Percentiles rank a stretch among this genome's conserved stretches.
Evolutionary conservation across 2,888 invertebrate genomes (phyloP).

Genomic region (Microctonus aethiopoides): DNA sequence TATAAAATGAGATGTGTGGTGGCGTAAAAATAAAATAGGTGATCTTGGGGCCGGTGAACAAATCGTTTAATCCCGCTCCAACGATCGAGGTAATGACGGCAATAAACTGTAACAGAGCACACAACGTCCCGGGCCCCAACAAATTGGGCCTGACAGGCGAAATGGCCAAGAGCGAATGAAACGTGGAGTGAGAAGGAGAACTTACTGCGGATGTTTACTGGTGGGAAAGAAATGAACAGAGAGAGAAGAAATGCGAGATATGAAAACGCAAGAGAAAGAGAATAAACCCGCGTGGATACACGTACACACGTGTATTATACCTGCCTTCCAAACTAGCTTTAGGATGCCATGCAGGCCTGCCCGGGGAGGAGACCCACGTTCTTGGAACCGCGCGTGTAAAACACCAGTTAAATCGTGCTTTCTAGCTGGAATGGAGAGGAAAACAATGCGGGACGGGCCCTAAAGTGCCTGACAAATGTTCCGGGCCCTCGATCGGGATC

Average conservation of each 20-base stretch:
- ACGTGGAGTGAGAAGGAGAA: constrained; percentile 13
- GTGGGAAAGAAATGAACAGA: not conserved
- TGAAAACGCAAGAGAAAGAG: constrained; percentile 17
- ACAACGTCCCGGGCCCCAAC: constrained; percentile 54
- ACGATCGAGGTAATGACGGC: constrained; percentile 64
- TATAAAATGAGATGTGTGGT: constrained; percentile 12
- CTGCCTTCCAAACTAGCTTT: constrained; percentile 40
- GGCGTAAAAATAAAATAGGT: constrained; percentile 32
- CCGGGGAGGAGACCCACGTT: constrained; percentile 53
- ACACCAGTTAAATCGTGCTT: constrained; percentile 63
- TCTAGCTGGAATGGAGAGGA: constrained; percentile 59
- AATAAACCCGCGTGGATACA: constrained; percentile 30
- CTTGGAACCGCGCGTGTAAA: constrained; percentile 64
- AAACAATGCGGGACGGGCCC: constrained; percentile 60
- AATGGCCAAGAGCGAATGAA: constrained; percentile 50
- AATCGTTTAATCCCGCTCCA: constrained; percentile 64
- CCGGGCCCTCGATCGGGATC: constrained; percentile 49
- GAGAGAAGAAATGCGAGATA: not conserved
- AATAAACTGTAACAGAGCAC: constrained; percentile 62
- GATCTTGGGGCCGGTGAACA: constrained; percentile 44
- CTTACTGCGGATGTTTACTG: not conserved
- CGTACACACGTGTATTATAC: constrained; percentile 41
- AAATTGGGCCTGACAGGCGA: constrained; percentile 66
- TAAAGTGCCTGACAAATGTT: constrained; percentile 64
- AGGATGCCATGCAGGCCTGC: constrained; percentile 38